Evolutionary conservation across 92 coral and sea anemone genomes (phyloP), one percentile per base, ranked within the genome.

Genomic region (Heteractis magnifica): DNA sequence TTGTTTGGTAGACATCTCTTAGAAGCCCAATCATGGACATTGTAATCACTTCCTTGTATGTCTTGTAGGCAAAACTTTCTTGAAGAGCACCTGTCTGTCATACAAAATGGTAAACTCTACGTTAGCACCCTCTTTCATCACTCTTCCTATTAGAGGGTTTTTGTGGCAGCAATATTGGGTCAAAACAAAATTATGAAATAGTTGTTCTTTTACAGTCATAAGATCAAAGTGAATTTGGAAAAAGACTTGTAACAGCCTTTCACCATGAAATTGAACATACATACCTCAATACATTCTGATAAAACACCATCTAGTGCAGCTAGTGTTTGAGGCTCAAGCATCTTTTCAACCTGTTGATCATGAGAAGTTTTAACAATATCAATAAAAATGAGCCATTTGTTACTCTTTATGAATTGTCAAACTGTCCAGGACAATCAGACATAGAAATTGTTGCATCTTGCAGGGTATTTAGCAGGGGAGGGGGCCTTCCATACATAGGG

Each of bases 1-100:
- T 94, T 51, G 90, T 90, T 76, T 92, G 92, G 80, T 95, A 97
- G 49, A 97, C 82, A 75, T 97, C 97, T 71, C 98, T 97, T 34
- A 97, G 79, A 62, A 97, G 84, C 58, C 91, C 86, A 34, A 97
- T 88, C 92, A 95, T 92, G 11, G 97, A 93, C 18, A 94, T 79
- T 41, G 89, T 75, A 10, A 97, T 68, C 51, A 93, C 97, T 70
- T 94, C 98, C 78, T 95, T 92, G 84, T 87, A 97, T 48, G 95
- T 87, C 82, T 94, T 92, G 84, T 90, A 94, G 8, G 97, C 93
- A 85, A 97, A 97, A 26, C 86, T 87, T 26, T 79, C 89, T 62
- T 89, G 84, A 41, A 94, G 56, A 34, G 85, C 84, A 55, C 81
- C 79, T 51, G 83, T 23, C 82, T 71, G 72, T 52, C 8, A 6